Conservation (phyloP, 2,797 vertebrate species). For the Triplophysa bombifrons region DNA sequence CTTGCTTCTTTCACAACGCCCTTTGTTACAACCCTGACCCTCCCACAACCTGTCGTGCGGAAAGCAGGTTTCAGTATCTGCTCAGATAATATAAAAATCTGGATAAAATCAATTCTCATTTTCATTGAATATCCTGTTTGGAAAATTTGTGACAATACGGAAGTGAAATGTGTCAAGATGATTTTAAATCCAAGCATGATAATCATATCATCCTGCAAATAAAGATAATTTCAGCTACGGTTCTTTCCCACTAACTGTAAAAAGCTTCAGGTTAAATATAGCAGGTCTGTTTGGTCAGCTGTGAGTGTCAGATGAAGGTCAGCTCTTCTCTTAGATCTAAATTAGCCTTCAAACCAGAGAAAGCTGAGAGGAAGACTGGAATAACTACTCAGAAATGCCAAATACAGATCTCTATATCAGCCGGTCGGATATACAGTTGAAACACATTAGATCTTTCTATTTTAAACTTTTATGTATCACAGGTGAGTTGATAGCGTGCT, state of each 20-base stretch:
- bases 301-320: slow-evolving; percentile 51
- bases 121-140: neutral
- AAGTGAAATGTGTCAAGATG: neutral
- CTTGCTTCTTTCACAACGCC: neutral
- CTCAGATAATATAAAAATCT: no score
- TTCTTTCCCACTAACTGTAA: slow-evolving; percentile 34
- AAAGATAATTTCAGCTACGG: slow-evolving; percentile 33
- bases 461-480: neutral
- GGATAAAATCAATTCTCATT: neutral
- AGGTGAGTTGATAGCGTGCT: neutral
- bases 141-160: neutral
- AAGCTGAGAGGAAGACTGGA: slow-evolving; percentile 2
- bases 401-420: neutral
- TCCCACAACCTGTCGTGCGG: no score
- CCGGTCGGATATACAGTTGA: no score
- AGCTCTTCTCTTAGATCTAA: slow-evolving; percentile 24
- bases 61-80: neutral
- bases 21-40: neutral
- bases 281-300: slow-evolving; percentile 55
- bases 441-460: neutral
- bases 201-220: slow-evolving; percentile 20
- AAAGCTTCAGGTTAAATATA: slow-evolving; percentile 48
- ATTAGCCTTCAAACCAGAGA: slow-evolving; percentile 43
- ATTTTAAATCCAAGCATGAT: slow-evolving; percentile 4
- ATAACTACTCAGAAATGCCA: neutral